Base-by-base conservation (phyloP, 2,888 invertebrate species). In the Hermaeophaga mercurialis region DNA sequence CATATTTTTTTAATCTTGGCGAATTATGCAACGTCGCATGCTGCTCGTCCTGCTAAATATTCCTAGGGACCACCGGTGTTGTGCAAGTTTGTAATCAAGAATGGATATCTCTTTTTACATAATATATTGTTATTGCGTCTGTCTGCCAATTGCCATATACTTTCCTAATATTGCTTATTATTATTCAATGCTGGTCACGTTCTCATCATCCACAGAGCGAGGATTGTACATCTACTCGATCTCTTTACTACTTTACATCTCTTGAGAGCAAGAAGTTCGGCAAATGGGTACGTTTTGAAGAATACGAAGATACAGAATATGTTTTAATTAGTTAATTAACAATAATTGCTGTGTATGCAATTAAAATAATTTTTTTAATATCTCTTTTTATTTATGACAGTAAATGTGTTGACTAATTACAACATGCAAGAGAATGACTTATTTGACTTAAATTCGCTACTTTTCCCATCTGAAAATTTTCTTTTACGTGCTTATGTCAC, bases 181-280 rank as follows among this genome's bases (percentile, higher is more conserved):
- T 62, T 62, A 62, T 62, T 59, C 62, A 45, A 59, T 45, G 36
- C 57, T 28, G 49, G 62, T 62, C 62, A 62, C 62, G 62, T 59
- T 59, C 41, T 36, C 48, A 44, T 45, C 56, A 58, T 56, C 31
- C 43, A 45, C 43, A 46, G 33, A 41, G 45, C 39, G 38, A 18
- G 33, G 34, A 41, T 56, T 59, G 54, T 58, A 55, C 43, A 53
- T 36, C 31, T 43, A 50, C 22, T 50, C 50, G 41, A 22, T 33
- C 17, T 41, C 24, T 28, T 41, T 9, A 11, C n/a, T n/a, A n/a
- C n/a, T n/a, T n/a, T n/a, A n/a, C n/a, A n/a, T n/a, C n/a, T n/a
- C n/a, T n/a, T n/a, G n/a, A n/a, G n/a, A n/a, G n/a, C n/a, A n/a
- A n/a, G n/a, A n/a, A 3, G 9, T 28, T 28, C 9, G 28, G 28